A percentile compares a stretch with the other conserved stretches of the same genome.
These are phyloP conservation scores for Anarhynchus alexandrinus DNA, from an alignment of 2,113 vertebrate genomes.

Conservation along the genomic window DNA sequence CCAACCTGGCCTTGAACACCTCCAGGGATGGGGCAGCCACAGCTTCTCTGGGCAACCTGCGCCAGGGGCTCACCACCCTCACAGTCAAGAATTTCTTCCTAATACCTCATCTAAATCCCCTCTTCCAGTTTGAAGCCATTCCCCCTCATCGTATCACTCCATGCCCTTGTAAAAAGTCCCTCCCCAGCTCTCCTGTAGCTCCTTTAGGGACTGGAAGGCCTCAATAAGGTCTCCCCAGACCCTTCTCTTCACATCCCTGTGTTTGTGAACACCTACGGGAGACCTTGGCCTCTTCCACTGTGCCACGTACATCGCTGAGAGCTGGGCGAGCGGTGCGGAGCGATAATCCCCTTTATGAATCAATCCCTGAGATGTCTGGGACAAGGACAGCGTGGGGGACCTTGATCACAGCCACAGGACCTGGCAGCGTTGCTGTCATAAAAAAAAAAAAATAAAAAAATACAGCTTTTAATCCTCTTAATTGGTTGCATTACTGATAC, in stretches of 20 bases:
- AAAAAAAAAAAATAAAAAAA: not conserved
- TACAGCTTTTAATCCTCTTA: slow-evolving; percentile 37
- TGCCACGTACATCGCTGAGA: not conserved
- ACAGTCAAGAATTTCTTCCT: too few species aligned
- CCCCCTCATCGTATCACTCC: too few species aligned
- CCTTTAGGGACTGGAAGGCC: too few species aligned
- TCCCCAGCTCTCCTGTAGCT: too few species aligned
- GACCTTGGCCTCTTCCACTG: not conserved
- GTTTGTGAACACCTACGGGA: not conserved
- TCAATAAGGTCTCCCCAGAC: too few species aligned
- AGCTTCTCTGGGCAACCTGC: too few species aligned
- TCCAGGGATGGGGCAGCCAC: too few species aligned
- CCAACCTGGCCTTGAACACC: too few species aligned
- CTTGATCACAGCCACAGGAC: not conserved
- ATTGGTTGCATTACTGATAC: slow-evolving; percentile 18
- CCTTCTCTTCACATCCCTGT: not conserved
- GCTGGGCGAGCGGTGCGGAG: not conserved
- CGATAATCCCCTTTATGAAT: not conserved
- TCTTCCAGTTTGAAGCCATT: too few species aligned
- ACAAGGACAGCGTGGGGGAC: not conserved
- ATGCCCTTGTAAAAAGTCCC: too few species aligned
- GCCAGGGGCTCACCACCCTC: too few species aligned
- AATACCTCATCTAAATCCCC: too few species aligned
- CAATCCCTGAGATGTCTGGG: not conserved
- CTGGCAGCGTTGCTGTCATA: not conserved